phyloP scores from a whole-genome alignment of 2,113 vertebrate species.

The Ailurus styani region DNA sequence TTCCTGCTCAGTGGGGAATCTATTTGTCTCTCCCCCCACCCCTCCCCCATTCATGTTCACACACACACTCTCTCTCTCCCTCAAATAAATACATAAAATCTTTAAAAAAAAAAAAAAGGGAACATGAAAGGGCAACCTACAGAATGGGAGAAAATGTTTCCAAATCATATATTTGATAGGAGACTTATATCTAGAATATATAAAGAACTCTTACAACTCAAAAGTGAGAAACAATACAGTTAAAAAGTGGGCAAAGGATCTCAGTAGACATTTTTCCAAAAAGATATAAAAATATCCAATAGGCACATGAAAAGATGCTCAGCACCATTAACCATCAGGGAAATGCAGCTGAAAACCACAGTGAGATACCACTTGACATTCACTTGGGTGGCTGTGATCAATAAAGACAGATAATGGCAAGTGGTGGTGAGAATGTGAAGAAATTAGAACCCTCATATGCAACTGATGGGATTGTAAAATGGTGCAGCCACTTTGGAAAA shows the following conservation, averaged over 20 bases:
- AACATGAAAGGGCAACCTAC: not conserved
- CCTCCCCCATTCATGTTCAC: too few relatives aligned
- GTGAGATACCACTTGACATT: not conserved
- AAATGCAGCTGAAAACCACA: not conserved
- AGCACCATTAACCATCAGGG: not conserved
- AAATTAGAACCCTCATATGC: not conserved
- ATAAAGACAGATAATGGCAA: not conserved
- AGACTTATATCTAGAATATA: not conserved
- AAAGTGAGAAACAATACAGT: not conserved
- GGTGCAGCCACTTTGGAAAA: not conserved
- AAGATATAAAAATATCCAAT: not conserved
- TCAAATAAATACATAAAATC: too few relatives aligned
- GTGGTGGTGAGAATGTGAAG: not conserved
- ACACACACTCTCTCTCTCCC: too few relatives aligned
- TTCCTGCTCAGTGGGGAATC: too few relatives aligned
- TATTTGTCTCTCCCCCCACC: too few relatives aligned
- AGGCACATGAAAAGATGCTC: slow-evolving; percentile 11
- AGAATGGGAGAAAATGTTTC: not conserved
- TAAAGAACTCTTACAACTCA: not conserved
- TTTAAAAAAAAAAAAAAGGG: too few relatives aligned
- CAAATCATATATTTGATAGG: not conserved
- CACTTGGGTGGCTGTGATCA: not conserved
- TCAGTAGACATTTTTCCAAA: not conserved
- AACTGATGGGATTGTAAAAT: not conserved
- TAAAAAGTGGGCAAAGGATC: slow-evolving; percentile 10